These are phyloP conservation scores for Clepsis dumicolana DNA, from an alignment of 2,888 invertebrate species.

Conservation along the genomic window DNA sequence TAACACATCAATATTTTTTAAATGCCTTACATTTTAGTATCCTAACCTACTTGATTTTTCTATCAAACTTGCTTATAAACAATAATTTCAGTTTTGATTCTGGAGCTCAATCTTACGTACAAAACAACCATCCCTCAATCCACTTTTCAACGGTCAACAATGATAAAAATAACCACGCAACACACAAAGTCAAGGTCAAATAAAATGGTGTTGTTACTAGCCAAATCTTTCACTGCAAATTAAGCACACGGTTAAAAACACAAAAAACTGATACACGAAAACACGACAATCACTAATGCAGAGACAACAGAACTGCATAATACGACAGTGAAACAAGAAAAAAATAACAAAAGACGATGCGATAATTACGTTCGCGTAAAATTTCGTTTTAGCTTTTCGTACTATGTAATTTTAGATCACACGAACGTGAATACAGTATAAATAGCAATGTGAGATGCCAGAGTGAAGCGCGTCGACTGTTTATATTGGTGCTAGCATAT, in stretches of 20 bases:
- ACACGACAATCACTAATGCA: background rate
- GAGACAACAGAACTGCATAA: background rate
- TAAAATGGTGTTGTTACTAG: background rate
- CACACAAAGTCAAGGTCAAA: too few species aligned
- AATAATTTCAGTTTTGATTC: too few species aligned
- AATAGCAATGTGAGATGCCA: background rate
- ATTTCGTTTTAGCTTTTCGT: background rate
- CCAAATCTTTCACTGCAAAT: background rate
- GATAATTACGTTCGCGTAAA: background rate
- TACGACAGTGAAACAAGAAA: background rate
- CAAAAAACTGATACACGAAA: background rate
- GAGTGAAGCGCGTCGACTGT: conserved; percentile 4
- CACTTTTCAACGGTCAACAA: too few species aligned
- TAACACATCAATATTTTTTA: too few species aligned
- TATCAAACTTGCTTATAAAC: too few species aligned
- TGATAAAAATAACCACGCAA: too few species aligned
- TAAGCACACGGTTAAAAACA: background rate
- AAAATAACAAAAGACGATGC: background rate
- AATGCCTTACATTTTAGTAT: too few species aligned
- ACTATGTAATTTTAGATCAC: background rate
- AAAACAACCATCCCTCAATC: too few species aligned
- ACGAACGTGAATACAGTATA: background rate
- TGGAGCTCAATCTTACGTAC: too few species aligned
- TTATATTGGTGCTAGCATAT: background rate
- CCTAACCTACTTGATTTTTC: too few species aligned